Evolutionary conservation across 1,140 invertebrate species (phyloP).

Genomic region (Chrysoperla carnea): DNA sequence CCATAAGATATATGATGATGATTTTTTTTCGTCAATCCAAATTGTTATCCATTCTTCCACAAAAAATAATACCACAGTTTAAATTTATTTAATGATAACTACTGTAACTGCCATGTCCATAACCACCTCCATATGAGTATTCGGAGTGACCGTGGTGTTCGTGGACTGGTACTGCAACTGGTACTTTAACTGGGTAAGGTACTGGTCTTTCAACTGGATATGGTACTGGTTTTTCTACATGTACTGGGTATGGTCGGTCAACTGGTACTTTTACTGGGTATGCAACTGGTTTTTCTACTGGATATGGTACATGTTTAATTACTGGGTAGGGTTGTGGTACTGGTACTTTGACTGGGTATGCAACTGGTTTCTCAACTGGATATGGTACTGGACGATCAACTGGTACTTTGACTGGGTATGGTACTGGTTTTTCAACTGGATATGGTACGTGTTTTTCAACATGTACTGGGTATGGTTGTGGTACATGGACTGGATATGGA

Average conservation of each 20-base stretch:
- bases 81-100: too few relatives aligned
- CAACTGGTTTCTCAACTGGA: constrained; percentile 34
- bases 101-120: too few relatives aligned
- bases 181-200: constrained; percentile 35
- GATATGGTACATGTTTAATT: constrained; percentile 21
- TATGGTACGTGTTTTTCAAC: constrained; percentile 39
- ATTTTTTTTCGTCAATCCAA: too few relatives aligned
- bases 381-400: constrained; percentile 46
- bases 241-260: constrained; percentile 36
- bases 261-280: constrained; percentile 36
- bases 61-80: too few relatives aligned
- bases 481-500: constrained; percentile 39
- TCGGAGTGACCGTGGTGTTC: constrained; percentile 16
- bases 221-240: constrained; percentile 25
- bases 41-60: too few relatives aligned
- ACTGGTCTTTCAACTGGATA: constrained; percentile 31
- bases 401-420: constrained; percentile 48
- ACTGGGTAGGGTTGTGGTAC: constrained; percentile 36
- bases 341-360: constrained; percentile 32
- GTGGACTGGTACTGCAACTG: constrained; percentile 23
- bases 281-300: constrained; percentile 34
- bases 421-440: constrained; percentile 43
- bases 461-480: constrained; percentile 36
- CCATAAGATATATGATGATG: too few relatives aligned
- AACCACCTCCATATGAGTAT: not conserved